Evolutionary conservation across 2,797 vertebrate genomes (phyloP).

Genomic region (Clamator glandarius): DNA sequence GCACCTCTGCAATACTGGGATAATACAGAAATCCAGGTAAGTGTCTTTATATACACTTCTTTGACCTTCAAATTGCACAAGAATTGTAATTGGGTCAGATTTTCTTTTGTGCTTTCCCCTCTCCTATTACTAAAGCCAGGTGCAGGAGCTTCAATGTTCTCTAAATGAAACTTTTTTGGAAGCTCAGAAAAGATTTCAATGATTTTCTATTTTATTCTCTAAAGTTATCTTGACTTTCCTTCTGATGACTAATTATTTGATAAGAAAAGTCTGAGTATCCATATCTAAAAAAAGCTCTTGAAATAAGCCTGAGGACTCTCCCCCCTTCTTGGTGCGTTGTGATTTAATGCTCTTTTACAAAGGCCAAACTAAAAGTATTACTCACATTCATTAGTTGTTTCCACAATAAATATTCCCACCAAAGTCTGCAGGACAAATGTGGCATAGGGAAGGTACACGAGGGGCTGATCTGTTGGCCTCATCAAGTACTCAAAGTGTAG

Average conservation of each 20-base stretch:
- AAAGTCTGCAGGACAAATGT: background rate
- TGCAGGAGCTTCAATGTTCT: constrained; percentile 15
- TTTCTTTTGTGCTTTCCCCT: background rate
- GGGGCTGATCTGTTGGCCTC: background rate
- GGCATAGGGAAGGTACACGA: background rate
- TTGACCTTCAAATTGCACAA: background rate
- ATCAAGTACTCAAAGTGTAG: background rate
- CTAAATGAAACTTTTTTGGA: background rate
- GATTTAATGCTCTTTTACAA: constrained; percentile 51
- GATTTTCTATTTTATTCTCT: constrained; percentile 35
- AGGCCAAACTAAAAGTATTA: constrained; percentile 33
- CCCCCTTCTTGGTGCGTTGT: background rate
- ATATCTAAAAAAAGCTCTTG: constrained; percentile 36
- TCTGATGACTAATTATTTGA: constrained; percentile 44
- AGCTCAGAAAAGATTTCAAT: constrained; percentile 25
- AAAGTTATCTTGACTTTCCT: constrained; percentile 22
- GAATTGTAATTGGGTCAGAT: background rate
- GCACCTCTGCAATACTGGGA: background rate
- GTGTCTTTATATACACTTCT: background rate
- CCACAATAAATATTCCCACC: background rate
- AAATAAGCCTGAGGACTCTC: constrained; percentile 28
- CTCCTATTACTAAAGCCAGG: background rate
- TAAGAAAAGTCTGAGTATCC: constrained; percentile 30
- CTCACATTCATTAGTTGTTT: constrained; percentile 9
- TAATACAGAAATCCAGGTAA: background rate